Evolutionary conservation across 2,888 invertebrate species (phyloP).

Genomic region (Halictus ligatus): DNA sequence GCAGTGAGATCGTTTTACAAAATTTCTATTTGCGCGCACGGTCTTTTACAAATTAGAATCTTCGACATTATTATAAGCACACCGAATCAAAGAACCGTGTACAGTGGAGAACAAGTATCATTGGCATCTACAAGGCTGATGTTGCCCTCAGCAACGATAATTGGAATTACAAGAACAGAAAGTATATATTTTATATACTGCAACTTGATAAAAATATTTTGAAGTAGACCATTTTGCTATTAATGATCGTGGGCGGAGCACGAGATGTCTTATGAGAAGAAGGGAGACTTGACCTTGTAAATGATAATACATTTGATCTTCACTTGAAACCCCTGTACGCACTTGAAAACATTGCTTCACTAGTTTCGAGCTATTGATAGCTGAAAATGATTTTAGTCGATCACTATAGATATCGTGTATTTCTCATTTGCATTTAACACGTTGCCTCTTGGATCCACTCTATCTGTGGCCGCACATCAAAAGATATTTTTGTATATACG

Average conservation of each 20-base stretch:
- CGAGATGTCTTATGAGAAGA: neutral
- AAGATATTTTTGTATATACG: neutral
- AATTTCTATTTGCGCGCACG: neutral
- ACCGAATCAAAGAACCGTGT: neutral
- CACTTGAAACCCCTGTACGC: neutral
- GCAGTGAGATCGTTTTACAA: conserved; percentile 26
- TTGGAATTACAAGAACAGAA: neutral
- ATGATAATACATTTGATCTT: conserved; percentile 3
- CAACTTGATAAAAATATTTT: neutral
- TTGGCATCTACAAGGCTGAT: conserved; percentile 3
- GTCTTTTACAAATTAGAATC: neutral
- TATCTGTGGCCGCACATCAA: neutral
- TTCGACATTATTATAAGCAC: neutral
- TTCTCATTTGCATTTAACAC: neutral
- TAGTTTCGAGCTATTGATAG: neutral
- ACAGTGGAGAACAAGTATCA: neutral
- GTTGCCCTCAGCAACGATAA: neutral
- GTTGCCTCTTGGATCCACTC: neutral
- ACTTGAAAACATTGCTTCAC: neutral
- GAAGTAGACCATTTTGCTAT: conserved; percentile 3
- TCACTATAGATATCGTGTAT: neutral
- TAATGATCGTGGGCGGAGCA: neutral
- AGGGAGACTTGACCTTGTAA: conserved; percentile 2
- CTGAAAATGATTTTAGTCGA: neutral
- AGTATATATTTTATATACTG: conserved; percentile 1